A percentile compares a stretch with the other conserved stretches of the same genome.
These are phyloP conservation scores for Apostichopus parvimensis DNA, from an alignment of 35 echinoderm and acorn worm genomes.

Conservation along the genomic window DNA sequence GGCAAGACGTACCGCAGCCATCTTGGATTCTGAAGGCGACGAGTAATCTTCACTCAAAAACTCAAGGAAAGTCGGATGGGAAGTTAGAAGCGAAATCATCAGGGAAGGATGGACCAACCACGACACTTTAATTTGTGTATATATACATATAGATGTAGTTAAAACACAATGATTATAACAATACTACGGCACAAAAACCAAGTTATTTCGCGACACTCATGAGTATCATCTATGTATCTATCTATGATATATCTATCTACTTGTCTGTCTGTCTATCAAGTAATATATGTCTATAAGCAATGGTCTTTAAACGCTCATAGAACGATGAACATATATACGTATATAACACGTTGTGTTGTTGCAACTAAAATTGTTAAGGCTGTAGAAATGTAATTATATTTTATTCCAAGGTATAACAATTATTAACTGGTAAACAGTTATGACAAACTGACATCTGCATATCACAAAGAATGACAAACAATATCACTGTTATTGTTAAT, in stretches of 20 bases:
- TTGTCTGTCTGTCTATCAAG: background rate
- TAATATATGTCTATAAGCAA: background rate
- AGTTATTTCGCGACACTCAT: background rate
- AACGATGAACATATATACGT: no score
- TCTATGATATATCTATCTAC: background rate
- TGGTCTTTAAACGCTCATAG: no score
- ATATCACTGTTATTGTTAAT: no score
- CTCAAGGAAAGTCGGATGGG: background rate
- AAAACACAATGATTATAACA: background rate
- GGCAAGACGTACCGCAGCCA: conserved; percentile 24
- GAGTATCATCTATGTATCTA: background rate
- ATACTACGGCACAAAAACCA: background rate
- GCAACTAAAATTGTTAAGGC: no score
- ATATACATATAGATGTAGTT: background rate
- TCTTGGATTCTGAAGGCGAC: background rate
- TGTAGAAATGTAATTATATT: no score
- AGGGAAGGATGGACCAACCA: background rate
- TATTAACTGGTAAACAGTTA: no score
- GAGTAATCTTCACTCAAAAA: background rate
- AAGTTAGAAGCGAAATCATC: background rate
- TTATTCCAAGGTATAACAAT: no score
- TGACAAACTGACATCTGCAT: no score
- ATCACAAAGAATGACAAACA: no score
- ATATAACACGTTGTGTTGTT: no score
- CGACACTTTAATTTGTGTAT: background rate